Conservation (phyloP, 23 tunicate genomes). For the Diplosoma virens region DNA sequence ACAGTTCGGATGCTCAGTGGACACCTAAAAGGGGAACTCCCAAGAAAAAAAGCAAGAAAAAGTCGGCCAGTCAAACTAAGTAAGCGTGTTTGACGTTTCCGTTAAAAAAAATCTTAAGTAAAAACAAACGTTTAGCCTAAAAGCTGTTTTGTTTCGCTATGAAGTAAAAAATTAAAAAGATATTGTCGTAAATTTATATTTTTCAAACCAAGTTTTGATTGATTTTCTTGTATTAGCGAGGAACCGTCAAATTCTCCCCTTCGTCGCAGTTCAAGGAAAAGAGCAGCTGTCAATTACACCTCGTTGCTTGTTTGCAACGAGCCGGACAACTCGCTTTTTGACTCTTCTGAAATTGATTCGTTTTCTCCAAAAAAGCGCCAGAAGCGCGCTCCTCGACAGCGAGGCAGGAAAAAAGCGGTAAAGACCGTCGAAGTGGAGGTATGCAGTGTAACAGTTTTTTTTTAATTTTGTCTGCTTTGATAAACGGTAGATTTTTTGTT, state of each 20-base stretch:
- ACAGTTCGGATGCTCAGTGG: slow-evolving; percentile 27
- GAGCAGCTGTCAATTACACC: slow-evolving; percentile 35
- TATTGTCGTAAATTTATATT: no score
- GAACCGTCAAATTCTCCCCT: not conserved
- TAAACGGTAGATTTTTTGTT: no score
- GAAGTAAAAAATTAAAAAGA: no score
- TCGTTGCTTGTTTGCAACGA: slow-evolving; percentile 17
- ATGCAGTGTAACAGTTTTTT: not conserved
- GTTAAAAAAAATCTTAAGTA: no score
- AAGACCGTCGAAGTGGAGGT: slow-evolving; percentile 7
- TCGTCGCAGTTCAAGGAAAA: slow-evolving; percentile 32
- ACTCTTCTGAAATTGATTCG: not conserved
- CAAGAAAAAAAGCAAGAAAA: not conserved
- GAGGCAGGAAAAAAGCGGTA: not conserved
- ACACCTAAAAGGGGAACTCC: not conserved
- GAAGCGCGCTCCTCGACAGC: not conserved
- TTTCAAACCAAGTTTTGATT: no score
- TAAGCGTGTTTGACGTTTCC: no score
- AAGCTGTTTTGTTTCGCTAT: no score
- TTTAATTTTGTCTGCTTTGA: not conserved
- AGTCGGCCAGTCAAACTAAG: no score
- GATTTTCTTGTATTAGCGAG: not conserved
- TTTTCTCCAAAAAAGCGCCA: not conserved
- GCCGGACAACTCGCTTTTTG: not conserved
- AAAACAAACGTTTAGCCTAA: no score